Base-by-base conservation (phyloP, 2,888 invertebrate genomes). In the Pseudoips prasinana region DNA sequence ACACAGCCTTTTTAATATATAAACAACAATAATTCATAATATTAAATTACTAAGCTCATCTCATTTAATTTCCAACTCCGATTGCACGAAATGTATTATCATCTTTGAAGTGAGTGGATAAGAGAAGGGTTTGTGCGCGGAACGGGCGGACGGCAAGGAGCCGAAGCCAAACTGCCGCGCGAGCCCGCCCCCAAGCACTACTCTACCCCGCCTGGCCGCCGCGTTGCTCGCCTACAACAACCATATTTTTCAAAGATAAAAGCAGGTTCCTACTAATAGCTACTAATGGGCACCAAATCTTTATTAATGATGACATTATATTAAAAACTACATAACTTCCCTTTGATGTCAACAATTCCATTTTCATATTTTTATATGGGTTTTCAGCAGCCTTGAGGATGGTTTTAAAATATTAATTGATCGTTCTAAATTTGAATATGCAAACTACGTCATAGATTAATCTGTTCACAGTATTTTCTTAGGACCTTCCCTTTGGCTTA, bases 111-210 rank as follows among this genome's bases (percentile, higher is more conserved):
- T 38, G 47, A 34, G 53, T 41, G 23, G 34, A 39, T 40, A 39
- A 41, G 33, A 48, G 46, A 42, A 27, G 34, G 43, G 22, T 32
- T 31, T 52, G 46, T 8, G 30, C 47, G 66, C 63, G 67, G 48
- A 60, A 72, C 82, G 82, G 72, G 73, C 80, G 77, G 65, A 47
- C 73, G 73, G 47, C 61, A 49, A 47, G 65, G 63, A 67, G 78
- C 78, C 78, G 73, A 68, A 73, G 73, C 75, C 64, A 72, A 73
- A 89, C 90, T 89, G 87, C 85, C 69, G 62, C 64, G 70, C 63
- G 51, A 55, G 50, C 68, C 64, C 73, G 71, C 77, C 79, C 74
- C 70, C 64, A 76, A 58, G 51, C 46, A 46, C 41, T 73, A 76
- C 82, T 76, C 81, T 86, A 76, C 82, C 77, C 81, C 86, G 80